Conservation (phyloP, 2,888 invertebrate species). For the Drosophila sordidula region DNA sequence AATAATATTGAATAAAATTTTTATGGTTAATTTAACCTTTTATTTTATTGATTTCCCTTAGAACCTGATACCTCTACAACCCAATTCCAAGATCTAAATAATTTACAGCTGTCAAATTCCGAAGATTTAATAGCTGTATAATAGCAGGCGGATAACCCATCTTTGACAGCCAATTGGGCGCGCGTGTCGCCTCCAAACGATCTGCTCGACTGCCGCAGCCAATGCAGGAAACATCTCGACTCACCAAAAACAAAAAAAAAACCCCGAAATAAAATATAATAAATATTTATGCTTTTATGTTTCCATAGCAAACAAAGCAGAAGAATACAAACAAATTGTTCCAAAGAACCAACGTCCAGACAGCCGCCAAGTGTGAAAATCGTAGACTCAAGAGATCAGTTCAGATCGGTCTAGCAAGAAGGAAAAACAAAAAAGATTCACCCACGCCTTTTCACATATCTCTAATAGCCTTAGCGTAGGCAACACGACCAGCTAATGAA, state of each 20-base stretch:
- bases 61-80: too few species aligned
- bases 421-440: constrained; percentile 16
- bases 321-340: constrained; percentile 34
- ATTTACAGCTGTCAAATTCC: constrained; percentile 15
- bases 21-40: too few species aligned
- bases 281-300: constrained; percentile 66
- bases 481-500: constrained; percentile 26
- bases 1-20: too few species aligned
- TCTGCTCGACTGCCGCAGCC: constrained; percentile 21
- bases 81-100: neutral
- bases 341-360: constrained; percentile 41
- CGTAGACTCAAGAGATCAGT: constrained; percentile 38
- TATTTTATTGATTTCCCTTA: too few species aligned
- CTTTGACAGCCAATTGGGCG: constrained; percentile 47
- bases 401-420: constrained; percentile 24
- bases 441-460: constrained; percentile 61
- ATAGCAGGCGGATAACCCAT: constrained; percentile 16
- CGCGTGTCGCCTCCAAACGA: constrained; percentile 52
- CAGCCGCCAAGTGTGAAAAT: constrained; percentile 62
- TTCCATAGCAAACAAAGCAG: constrained; percentile 29
- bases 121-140: neutral
- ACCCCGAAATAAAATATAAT: constrained; percentile 31
- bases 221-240: constrained; percentile 39
- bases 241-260: neutral
- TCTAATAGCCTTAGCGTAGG: constrained; percentile 11